phyloP scores from a whole-genome alignment of 2,888 invertebrate species.

The Neoitamus cyanurus region DNA sequence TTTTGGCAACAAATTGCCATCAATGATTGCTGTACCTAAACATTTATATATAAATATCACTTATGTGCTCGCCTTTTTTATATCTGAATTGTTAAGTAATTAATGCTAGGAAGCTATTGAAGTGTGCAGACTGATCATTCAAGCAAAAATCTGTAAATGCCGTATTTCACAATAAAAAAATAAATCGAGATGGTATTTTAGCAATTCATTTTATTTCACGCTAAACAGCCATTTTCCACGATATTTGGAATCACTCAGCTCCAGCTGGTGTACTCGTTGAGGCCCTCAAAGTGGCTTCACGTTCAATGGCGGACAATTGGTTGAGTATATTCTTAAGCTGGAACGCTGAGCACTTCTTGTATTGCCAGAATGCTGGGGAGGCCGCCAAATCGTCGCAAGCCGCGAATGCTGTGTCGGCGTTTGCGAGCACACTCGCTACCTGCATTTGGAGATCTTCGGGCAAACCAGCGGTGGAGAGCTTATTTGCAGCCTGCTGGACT shows the following conservation, averaged over 20 bases:
- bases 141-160: too few species aligned
- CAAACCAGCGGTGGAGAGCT: constrained; percentile 7
- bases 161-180: not conserved
- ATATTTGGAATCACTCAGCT: not conserved
- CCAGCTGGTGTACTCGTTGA: not conserved
- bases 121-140: too few species aligned
- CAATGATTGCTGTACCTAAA: too few species aligned
- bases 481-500: constrained; percentile 30
- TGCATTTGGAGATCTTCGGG: constrained; percentile 29
- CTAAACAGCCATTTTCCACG: not conserved
- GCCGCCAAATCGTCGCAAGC: constrained; percentile 28
- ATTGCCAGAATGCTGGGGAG: constrained; percentile 9
- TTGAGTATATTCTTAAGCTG: constrained; percentile 22
- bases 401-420: constrained; percentile 26
- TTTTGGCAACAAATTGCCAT: too few species aligned
- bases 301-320: constrained; percentile 29
- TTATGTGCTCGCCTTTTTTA: too few species aligned
- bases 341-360: constrained; percentile 22
- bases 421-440: not conserved
- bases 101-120: too few species aligned
- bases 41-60: too few species aligned
- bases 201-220: not conserved
- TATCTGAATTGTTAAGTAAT: too few species aligned
- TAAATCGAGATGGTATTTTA: not conserved
- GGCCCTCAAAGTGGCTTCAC: constrained; percentile 19